Base-by-base conservation (phyloP, 2,113 vertebrate species). In the Gobiocypris rarus region DNA sequence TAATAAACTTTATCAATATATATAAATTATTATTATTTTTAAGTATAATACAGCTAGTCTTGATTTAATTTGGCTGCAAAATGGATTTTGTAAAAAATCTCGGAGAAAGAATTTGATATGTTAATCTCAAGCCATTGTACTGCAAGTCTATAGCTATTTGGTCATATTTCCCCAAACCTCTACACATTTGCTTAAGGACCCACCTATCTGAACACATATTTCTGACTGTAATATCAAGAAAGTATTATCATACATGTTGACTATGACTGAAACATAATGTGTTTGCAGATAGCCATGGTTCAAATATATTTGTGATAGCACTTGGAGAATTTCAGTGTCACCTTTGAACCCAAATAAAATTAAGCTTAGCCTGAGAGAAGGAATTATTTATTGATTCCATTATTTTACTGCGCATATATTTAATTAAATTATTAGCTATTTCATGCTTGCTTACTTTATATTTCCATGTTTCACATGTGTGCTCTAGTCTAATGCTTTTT, bases 201-300 rank as follows among this genome's bases (percentile, higher is more conserved):
- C 65, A 59, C 73, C 67, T 83, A 83, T 71, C 52, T 79, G 85
- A 93, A 91, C 90, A 91, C 90, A 89, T 90, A 87, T 85, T 85
- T 90, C 87, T 38, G 38, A 38, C 38, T 92, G 89, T 87, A 91
- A 90, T 88, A 67, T 61, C 45, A 43, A 74, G 38, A 73, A 9
- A 58, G 43, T 45, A 74, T 59, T 59, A 82, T 81, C 41, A 75
- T 63, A 75, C 28, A 65, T 88, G 86, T 91, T 91, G 87, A 85
- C 84, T 86, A 89, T 90, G 82, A 91, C 87, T 89, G 87, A 87
- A 92, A 73, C 75, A 92, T 89, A 90, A 91, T 92, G 61, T 91
- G 81, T 91, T 92, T 85, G 87, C 85, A 86, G 91, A 89, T 88
- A 88, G 86, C 79, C 54, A 80, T 86, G 71, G 76, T 50, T 75